Conservation (phyloP, 2,797 vertebrate species). For the Oryzias sinensis region DNA sequence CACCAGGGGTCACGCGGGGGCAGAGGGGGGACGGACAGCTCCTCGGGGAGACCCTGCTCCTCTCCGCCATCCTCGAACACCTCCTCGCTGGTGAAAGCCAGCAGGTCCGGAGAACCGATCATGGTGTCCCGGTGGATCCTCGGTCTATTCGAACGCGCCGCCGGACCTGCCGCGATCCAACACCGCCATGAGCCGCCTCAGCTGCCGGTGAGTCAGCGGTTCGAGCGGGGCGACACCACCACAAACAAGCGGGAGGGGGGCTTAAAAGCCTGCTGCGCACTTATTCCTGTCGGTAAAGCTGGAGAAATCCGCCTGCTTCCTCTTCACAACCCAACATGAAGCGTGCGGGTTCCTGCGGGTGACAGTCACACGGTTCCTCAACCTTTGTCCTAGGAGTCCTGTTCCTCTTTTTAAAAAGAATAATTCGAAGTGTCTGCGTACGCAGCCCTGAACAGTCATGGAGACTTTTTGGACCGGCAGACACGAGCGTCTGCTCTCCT, state of each 20-base stretch:
- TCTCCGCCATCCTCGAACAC: conserved; percentile 75
- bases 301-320: too few species aligned
- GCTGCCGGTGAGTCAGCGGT: conserved; percentile 53
- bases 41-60: conserved; percentile 80
- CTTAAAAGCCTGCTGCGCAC: conserved; percentile 29
- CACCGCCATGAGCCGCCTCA: conserved; percentile 18
- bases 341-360: conserved; percentile 11
- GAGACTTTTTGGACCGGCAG: conserved; percentile 6
- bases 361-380: conserved; percentile 41
- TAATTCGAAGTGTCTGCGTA: not conserved
- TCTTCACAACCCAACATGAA: too few species aligned
- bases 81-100: conserved; percentile 88
- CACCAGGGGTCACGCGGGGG: conserved; percentile 85
- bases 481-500: conserved; percentile 15
- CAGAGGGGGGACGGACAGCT: conserved; percentile 84
- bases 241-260: conserved; percentile 1
- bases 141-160: not conserved
- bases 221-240: conserved; percentile 7
- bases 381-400: conserved; percentile 25
- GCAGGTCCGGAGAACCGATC: conserved; percentile 94
- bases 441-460: not conserved
- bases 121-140: conserved; percentile 61
- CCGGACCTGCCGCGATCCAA: not conserved
- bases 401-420: conserved; percentile 39
- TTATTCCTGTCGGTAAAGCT: not conserved